phyloP scores from a whole-genome alignment of 2,797 vertebrate genomes.

The Ctenochaetus hawaiiensis region DNA sequence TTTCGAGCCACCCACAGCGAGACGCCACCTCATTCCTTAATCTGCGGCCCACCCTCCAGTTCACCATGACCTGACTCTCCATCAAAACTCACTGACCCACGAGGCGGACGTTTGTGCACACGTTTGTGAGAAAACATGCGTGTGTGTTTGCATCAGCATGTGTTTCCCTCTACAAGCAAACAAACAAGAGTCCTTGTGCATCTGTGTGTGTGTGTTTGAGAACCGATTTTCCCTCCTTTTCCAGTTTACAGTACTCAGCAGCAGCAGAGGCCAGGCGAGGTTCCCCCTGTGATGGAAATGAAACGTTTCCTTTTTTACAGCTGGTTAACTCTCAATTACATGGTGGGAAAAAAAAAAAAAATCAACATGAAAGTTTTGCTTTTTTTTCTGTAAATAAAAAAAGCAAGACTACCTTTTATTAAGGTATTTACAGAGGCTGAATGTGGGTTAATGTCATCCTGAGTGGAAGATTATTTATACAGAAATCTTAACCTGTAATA shows the following conservation, averaged over 20 bases:
- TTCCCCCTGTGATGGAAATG: constrained; percentile 10
- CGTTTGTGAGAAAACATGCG: constrained; percentile 5
- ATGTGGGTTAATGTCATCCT: neutral
- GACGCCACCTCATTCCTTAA: constrained; percentile 57
- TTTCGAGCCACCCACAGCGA: constrained; percentile 49
- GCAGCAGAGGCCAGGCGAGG: neutral
- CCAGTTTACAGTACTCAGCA: neutral
- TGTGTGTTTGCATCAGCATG: neutral
- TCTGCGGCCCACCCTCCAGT: constrained; percentile 35
- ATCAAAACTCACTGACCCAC: constrained; percentile 63
- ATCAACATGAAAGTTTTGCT: neutral
- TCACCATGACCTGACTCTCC: constrained; percentile 48
- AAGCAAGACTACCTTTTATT: neutral
- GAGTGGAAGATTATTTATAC: neutral
- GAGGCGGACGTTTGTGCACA: constrained; percentile 33
- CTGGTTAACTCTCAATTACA: neutral
- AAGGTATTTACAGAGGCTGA: neutral
- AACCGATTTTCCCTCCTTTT: neutral
- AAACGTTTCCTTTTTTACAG: neutral
- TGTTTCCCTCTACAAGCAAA: neutral
- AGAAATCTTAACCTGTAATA: neutral
- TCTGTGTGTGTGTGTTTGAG: constrained; percentile 1
- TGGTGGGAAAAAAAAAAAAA: neutral
- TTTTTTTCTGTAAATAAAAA: neutral
- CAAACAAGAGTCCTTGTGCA: neutral